phyloP scores from a whole-genome alignment of 2,888 invertebrate genomes.

The Gonocerus acuteangulatus region DNA sequence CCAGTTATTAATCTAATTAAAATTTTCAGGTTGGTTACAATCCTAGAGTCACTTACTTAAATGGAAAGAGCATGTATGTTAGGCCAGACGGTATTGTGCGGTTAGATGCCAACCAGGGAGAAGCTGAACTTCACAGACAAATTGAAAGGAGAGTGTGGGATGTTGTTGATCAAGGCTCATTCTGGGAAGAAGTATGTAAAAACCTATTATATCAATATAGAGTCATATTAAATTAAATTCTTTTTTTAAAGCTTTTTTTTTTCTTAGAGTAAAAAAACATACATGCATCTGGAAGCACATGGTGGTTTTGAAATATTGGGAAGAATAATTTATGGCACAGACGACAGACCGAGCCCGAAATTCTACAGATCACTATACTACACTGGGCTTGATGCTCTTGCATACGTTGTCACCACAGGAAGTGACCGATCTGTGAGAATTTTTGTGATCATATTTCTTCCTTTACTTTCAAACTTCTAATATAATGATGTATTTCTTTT shows the following conservation, averaged over 20 bases:
- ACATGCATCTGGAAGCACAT: slow-evolving; percentile 12
- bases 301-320: slow-evolving; percentile 28
- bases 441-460: too few relatives aligned
- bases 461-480: too few relatives aligned
- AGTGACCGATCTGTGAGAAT: slow-evolving; percentile 25
- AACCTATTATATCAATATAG: background rate
- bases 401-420: slow-evolving; percentile 22
- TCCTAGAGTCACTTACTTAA: slow-evolving; percentile 51
- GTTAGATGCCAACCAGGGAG: slow-evolving; percentile 41
- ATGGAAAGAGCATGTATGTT: slow-evolving; percentile 50
- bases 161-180: slow-evolving; percentile 48
- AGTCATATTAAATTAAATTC: background rate
- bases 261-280: slow-evolving; percentile 12
- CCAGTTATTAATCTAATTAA: too few relatives aligned
- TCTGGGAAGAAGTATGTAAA: slow-evolving; percentile 21
- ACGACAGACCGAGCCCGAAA: slow-evolving; percentile 9
- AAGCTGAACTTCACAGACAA: slow-evolving; percentile 45
- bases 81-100: slow-evolving; percentile 48
- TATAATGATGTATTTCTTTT: too few relatives aligned
- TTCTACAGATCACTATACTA: slow-evolving; percentile 26
- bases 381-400: slow-evolving; percentile 21
- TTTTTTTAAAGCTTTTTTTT: background rate
- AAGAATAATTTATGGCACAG: slow-evolving; percentile 16
- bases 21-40: slow-evolving; percentile 50
- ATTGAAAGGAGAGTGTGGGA: slow-evolving; percentile 53